Percentiles rank a stretch among this genome's conserved stretches.
Evolutionary conservation across 2,888 invertebrate genomes (phyloP).

Genomic region (Bugula neritina): DNA sequence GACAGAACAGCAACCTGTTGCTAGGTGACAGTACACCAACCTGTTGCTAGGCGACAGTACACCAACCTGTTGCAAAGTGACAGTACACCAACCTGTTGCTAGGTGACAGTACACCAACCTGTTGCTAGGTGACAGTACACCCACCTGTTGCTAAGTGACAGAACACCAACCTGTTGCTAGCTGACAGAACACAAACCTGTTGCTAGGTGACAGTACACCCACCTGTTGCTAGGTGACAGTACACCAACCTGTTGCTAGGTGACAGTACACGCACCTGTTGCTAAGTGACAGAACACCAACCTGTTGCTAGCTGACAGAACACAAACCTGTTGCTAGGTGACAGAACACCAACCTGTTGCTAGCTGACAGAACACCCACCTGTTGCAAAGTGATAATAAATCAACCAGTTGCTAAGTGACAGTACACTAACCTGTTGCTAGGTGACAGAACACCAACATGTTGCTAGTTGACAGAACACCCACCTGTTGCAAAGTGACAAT

Average conservation of each 20-base stretch:
- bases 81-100: constrained; percentile 76
- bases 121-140: too few relatives aligned
- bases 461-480: too few relatives aligned
- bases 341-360: constrained; percentile 90
- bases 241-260: too few relatives aligned
- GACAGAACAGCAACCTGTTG: constrained; percentile 57
- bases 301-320: too few relatives aligned
- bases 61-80: constrained; percentile 73
- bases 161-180: constrained; percentile 76
- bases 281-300: constrained; percentile 89
- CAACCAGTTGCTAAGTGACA: constrained; percentile 79
- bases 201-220: constrained; percentile 88
- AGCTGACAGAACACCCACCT: too few relatives aligned
- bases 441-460: constrained; percentile 89
- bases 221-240: constrained; percentile 76
- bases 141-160: constrained; percentile 74
- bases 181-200: too few relatives aligned
- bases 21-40: constrained; percentile 89
- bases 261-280: too few relatives aligned
- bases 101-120: constrained; percentile 93
- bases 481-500: constrained; percentile 76
- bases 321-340: constrained; percentile 73
- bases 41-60: too few relatives aligned
- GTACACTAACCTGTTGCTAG: constrained; percentile 76
- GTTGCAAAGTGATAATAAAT: constrained; percentile 87